Conservation (phyloP, 2,113 vertebrate species). For the Micromys minutus region DNA sequence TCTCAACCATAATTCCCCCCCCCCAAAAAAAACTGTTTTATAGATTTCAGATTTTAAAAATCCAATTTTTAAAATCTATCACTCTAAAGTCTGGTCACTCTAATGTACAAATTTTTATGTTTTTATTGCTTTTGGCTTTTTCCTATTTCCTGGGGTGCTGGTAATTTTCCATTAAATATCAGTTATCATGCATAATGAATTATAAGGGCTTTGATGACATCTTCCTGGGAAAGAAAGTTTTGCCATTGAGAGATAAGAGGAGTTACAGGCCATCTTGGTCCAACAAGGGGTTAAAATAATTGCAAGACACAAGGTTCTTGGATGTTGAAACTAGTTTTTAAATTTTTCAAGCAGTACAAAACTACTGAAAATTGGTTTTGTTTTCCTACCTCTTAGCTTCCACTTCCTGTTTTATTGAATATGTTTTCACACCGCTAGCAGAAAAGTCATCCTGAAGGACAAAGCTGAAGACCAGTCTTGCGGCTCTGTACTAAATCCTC, state of each 20-base stretch:
- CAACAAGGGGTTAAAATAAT: neutral
- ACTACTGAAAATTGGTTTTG: neutral
- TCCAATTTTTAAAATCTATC: conserved; percentile 33
- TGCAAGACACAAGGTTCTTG: neutral
- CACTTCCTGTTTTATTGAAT: neutral
- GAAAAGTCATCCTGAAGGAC: neutral
- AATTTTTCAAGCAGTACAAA: neutral
- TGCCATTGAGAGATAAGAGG: neutral
- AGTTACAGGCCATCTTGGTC: neutral
- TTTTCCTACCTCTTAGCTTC: neutral
- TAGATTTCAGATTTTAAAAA: neutral
- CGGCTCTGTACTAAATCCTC: neutral
- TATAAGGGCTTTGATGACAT: neutral
- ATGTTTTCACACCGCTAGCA: neutral
- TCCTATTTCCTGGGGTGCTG: neutral
- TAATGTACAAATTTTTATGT: neutral
- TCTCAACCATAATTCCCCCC: neutral
- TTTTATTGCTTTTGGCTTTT: neutral
- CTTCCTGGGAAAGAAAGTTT: neutral
- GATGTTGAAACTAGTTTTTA: neutral
- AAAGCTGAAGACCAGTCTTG: neutral
- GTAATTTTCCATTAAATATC: conserved; percentile 14
- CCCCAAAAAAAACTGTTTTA: neutral
- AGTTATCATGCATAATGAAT: neutral
- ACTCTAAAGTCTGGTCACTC: conserved; percentile 29